phyloP scores from a whole-genome alignment of 2,888 invertebrate genomes.

The Acanthosepion lycidas region DNA sequence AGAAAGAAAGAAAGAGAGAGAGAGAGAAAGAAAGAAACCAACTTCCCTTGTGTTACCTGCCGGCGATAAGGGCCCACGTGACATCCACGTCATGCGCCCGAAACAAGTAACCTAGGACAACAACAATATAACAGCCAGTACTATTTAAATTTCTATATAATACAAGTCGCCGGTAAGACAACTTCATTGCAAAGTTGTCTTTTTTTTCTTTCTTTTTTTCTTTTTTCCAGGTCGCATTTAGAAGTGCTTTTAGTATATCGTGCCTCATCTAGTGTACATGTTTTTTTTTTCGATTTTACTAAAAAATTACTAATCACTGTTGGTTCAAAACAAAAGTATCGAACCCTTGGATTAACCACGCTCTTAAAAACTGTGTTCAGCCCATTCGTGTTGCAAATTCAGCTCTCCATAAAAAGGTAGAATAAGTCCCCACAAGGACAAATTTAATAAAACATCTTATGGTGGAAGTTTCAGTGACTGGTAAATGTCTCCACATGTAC shows the following conservation, averaged over 20 bases:
- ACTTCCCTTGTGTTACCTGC: conserved; percentile 17
- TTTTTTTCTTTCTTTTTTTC: background rate
- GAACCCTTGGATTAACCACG: background rate
- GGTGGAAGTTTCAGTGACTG: too few species aligned
- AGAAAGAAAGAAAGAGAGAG: background rate
- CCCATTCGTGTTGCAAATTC: too few species aligned
- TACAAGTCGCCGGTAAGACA: background rate
- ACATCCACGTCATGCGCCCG: background rate
- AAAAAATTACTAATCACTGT: background rate
- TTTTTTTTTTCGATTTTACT: background rate
- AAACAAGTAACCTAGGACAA: background rate
- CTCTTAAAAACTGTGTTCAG: background rate
- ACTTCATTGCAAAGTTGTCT: background rate
- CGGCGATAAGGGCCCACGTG: background rate
- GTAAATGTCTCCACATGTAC: too few species aligned
- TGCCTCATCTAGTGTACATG: too few species aligned
- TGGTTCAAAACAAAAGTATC: too few species aligned
- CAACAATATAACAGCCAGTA: background rate
- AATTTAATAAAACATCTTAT: too few species aligned
- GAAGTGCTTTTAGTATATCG: too few species aligned
- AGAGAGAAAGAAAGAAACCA: background rate
- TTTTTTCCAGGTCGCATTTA: background rate
- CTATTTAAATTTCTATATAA: background rate
- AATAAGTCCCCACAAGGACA: too few species aligned
- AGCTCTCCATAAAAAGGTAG: too few species aligned